These are phyloP conservation scores for Lottia scabra DNA, from an alignment of 2,888 invertebrate species.

Conservation along the genomic window DNA sequence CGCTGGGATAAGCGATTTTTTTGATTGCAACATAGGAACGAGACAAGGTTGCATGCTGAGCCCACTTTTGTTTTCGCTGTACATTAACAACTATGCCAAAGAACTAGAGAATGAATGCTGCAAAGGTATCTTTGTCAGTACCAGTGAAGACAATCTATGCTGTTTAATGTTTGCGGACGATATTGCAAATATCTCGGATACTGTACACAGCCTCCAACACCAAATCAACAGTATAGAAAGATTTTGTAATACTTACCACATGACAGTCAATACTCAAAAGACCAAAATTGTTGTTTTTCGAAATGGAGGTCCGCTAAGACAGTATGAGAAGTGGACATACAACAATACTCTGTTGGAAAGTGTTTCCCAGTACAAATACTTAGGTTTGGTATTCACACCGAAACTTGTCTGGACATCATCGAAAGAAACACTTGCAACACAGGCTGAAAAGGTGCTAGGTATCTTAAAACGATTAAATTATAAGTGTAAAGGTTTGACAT, in stretches of 20 bases:
- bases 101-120: not conserved
- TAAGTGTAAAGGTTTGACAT: too few species aligned
- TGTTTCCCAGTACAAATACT: not conserved
- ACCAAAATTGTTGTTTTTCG: too few species aligned
- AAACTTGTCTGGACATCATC: not conserved
- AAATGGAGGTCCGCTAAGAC: too few species aligned
- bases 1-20: too few species aligned
- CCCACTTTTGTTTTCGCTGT: too few species aligned
- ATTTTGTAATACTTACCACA: constrained; percentile 6
- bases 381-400: constrained; percentile 9
- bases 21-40: too few species aligned
- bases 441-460: too few species aligned
- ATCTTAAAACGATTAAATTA: too few species aligned
- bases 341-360: not conserved
- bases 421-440: too few species aligned
- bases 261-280: constrained; percentile 4
- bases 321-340: not conserved
- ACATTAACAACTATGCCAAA: not conserved
- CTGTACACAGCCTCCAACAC: not conserved
- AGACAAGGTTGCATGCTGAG: too few species aligned
- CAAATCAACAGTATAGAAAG: constrained; percentile 11
- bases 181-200: constrained; percentile 12
- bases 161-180: constrained; percentile 18
- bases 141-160: constrained; percentile 13
- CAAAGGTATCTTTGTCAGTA: not conserved